These are phyloP conservation scores for Abrostola triplasia DNA, from an alignment of 2,888 invertebrate genomes.

Conservation along the genomic window DNA sequence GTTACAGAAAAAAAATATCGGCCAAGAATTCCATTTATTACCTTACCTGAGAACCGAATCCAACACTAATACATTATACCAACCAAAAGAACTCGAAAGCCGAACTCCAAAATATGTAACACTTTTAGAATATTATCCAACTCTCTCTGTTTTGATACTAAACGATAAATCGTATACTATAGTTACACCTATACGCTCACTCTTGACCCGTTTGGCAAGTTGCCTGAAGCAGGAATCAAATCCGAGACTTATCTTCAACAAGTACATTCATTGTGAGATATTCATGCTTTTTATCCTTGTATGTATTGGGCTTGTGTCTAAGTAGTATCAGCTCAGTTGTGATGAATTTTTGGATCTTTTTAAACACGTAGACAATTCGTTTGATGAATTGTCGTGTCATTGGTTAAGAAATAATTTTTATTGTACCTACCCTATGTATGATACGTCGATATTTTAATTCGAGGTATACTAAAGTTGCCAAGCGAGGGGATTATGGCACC, in stretches of 20 bases:
- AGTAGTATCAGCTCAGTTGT: background rate
- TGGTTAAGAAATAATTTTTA: too few relatives aligned
- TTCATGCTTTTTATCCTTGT: background rate
- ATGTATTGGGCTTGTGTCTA: background rate
- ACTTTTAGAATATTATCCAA: background rate
- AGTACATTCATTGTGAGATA: background rate
- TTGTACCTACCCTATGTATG: too few relatives aligned
- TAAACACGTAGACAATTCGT: background rate
- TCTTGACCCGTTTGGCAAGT: background rate
- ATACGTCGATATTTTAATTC: too few relatives aligned
- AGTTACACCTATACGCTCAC: background rate
- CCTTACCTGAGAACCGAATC: too few relatives aligned
- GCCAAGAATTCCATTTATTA: too few relatives aligned
- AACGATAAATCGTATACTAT: background rate
- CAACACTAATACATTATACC: too few relatives aligned
- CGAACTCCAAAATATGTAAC: background rate
- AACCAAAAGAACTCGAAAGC: too few relatives aligned
- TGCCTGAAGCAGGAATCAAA: conserved; percentile 5
- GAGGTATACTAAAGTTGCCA: too few relatives aligned
- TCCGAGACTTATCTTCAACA: background rate
- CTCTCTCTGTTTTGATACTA: background rate
- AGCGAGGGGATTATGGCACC: too few relatives aligned
- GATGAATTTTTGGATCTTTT: background rate
- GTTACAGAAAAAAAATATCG: too few relatives aligned
- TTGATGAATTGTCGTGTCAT: too few relatives aligned